Percentiles rank a stretch among this genome's conserved stretches.
Evolutionary conservation across 2,888 invertebrate species (phyloP).

Genomic region (Sphecodes monilicornis): DNA sequence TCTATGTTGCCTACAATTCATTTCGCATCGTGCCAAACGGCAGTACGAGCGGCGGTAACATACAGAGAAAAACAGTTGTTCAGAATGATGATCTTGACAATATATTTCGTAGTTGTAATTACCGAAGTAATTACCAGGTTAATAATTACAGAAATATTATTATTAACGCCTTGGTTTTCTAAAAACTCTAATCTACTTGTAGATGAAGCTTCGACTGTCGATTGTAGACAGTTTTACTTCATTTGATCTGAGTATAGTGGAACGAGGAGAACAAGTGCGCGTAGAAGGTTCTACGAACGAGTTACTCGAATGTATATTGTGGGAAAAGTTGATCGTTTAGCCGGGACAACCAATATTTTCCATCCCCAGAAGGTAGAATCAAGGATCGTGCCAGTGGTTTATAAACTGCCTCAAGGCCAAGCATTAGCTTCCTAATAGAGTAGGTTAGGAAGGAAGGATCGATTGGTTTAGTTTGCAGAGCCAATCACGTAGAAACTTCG

Average conservation of each 20-base stretch:
- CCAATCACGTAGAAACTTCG: slow-evolving; percentile 1
- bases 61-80: too few relatives aligned
- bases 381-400: background rate
- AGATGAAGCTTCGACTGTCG: background rate
- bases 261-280: too few relatives aligned
- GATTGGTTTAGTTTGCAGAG: slow-evolving; percentile 13
- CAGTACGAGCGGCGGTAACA: too few relatives aligned
- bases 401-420: slow-evolving; percentile 15
- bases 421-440: slow-evolving; percentile 10
- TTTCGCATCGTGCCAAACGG: too few relatives aligned
- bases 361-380: background rate
- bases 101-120: too few relatives aligned
- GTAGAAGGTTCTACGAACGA: background rate
- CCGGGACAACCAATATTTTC: background rate
- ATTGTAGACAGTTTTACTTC: too few relatives aligned
- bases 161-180: too few relatives aligned
- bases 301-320: background rate
- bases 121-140: too few relatives aligned
- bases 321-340: background rate
- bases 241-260: too few relatives aligned
- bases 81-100: too few relatives aligned
- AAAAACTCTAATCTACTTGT: background rate
- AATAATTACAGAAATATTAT: too few relatives aligned
- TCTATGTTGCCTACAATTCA: too few relatives aligned
- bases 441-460: background rate